These are phyloP conservation scores for Piezodorus guildinii DNA, from an alignment of 1,140 invertebrate genomes.

Conservation along the genomic window DNA sequence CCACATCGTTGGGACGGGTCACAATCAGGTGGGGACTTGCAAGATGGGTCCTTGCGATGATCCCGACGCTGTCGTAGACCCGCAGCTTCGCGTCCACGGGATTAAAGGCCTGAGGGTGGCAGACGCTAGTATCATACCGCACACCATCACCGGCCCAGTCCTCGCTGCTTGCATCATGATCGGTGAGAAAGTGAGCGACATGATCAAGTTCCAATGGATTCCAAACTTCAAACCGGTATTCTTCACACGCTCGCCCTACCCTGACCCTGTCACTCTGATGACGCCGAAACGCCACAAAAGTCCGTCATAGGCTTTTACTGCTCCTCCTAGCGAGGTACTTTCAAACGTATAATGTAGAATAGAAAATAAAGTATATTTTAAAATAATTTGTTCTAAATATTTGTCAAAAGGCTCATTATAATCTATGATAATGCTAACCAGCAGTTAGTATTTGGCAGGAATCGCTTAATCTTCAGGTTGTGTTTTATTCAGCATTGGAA, in stretches of 20 bases:
- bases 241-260: background rate
- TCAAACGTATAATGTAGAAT: too few species aligned
- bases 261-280: too few species aligned
- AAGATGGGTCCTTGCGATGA: conserved; percentile 62
- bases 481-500: too few species aligned
- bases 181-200: conserved; percentile 60
- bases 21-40: conserved; percentile 58
- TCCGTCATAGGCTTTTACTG: too few species aligned
- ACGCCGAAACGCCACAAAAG: background rate
- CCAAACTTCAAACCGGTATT: background rate
- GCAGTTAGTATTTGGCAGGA: too few species aligned
- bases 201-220: conserved; percentile 52
- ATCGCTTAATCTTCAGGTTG: too few species aligned
- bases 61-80: conserved; percentile 49
- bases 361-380: too few species aligned
- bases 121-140: conserved; percentile 70
- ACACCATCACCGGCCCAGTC: conserved; percentile 56
- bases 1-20: conserved; percentile 34
- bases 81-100: conserved; percentile 51
- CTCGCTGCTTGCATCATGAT: conserved; percentile 68
- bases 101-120: conserved; percentile 55
- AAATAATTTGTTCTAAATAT: too few species aligned
- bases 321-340: too few species aligned
- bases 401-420: too few species aligned
- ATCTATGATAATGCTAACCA: too few species aligned